Conservation (phyloP, 1,140 invertebrate species). For the Macrotrachela quadricornifera region DNA sequence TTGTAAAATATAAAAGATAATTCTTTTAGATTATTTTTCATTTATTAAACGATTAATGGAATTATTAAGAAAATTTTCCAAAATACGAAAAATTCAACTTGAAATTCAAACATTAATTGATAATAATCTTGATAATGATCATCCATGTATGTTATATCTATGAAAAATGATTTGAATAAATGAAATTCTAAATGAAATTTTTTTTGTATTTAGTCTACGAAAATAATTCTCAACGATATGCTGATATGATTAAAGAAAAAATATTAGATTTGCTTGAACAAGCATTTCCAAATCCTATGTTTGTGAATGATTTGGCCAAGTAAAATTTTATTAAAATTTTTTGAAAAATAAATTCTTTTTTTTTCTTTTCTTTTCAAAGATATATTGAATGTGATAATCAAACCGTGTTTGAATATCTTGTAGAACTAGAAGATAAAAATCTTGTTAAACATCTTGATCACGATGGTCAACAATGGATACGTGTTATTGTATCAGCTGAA, state of each 20-base stretch:
- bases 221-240: slow-evolving; percentile 17
- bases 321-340: slow-evolving; percentile 33
- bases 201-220: slow-evolving; percentile 11
- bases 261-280: slow-evolving; percentile 82
- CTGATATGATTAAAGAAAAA: slow-evolving; percentile 44
- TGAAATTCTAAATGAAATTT: no score
- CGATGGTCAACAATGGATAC: slow-evolving; percentile 40
- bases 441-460: slow-evolving; percentile 60
- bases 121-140: no score
- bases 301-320: slow-evolving; percentile 68
- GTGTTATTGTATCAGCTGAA: slow-evolving; percentile 24
- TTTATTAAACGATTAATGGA: no score
- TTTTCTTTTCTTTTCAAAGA: slow-evolving; percentile 11
- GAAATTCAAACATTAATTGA: no score
- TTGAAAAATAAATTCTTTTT: no score
- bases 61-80: no score
- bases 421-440: slow-evolving; percentile 55
- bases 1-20: no score
- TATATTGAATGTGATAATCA: slow-evolving; percentile 28
- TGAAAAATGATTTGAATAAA: no score
- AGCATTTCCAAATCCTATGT: slow-evolving; percentile 84
- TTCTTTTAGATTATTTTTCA: no score
- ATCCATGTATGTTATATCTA: no score
- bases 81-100: no score
- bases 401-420: slow-evolving; percentile 48